Percentiles rank a stretch among this genome's conserved stretches.
Conservation (phyloP, 2,113 vertebrate genomes). For the Ictidomys tridecemlineatus region DNA sequence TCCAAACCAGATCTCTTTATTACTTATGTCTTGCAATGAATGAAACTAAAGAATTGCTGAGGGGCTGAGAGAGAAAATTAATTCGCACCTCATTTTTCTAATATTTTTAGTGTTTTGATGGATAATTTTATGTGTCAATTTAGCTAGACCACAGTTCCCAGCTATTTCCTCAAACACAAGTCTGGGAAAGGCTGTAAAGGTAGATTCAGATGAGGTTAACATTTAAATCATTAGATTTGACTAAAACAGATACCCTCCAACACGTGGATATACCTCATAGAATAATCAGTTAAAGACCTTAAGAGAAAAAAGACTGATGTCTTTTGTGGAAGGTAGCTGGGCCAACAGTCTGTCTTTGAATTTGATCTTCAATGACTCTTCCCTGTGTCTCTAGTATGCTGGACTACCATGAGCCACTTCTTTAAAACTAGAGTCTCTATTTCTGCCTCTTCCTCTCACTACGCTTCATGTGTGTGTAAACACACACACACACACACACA, state of each 20-base stretch:
- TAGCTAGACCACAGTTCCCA: neutral
- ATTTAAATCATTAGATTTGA: neutral
- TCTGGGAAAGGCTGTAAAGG: neutral
- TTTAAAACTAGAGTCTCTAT: neutral
- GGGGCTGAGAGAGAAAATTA: neutral
- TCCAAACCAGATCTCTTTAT: neutral
- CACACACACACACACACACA: neutral
- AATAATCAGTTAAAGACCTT: neutral
- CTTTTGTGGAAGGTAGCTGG: neutral
- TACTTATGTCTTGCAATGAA: neutral
- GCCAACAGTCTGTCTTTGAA: neutral
- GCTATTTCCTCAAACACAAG: neutral
- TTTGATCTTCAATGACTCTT: neutral
- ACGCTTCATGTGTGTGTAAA: neutral
- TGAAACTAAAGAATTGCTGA: neutral
- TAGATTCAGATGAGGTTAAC: neutral
- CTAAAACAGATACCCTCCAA: neutral
- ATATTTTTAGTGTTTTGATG: neutral
- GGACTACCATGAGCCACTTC: neutral
- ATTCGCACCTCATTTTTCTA: neutral
- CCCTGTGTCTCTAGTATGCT: neutral
- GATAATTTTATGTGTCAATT: neutral
- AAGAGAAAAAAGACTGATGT: neutral
- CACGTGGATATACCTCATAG: neutral
- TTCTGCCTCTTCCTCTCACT: fast-evolving